Conservation (phyloP, 2,888 invertebrate genomes). For the Apotomis turbidana region DNA sequence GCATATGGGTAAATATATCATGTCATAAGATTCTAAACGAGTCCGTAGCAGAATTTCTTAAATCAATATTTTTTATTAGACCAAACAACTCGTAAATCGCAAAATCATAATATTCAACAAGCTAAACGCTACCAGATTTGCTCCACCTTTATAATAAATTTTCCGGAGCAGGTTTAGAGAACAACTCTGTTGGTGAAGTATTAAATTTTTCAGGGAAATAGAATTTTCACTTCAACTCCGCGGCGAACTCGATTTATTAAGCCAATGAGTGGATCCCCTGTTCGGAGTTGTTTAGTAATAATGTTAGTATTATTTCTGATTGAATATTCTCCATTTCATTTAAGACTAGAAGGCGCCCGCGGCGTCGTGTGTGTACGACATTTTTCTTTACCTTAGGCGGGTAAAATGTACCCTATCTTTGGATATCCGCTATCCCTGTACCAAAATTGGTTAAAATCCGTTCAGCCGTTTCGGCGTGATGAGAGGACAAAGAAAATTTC, state of each 20-base stretch:
- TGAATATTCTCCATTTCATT: background rate
- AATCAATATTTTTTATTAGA: no score
- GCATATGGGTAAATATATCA: no score
- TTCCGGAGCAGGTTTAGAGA: constrained; percentile 15
- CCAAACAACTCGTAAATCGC: background rate
- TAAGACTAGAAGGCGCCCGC: no score
- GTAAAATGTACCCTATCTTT: no score
- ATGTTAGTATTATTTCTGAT: background rate
- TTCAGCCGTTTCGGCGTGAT: no score
- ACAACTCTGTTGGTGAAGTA: constrained; percentile 32
- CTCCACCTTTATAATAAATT: constrained; percentile 17
- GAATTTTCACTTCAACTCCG: constrained; percentile 34
- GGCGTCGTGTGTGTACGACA: no score
- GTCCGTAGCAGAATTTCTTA: no score
- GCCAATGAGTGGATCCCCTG: constrained; percentile 35
- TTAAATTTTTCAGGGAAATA: constrained; percentile 36
- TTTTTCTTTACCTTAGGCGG: no score
- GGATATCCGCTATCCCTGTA: no score
- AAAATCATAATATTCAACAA: constrained; percentile 9
- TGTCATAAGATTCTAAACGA: no score
- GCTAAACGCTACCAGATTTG: constrained; percentile 1
- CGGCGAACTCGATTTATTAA: constrained; percentile 39
- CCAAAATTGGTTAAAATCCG: no score
- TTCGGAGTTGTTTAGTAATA: constrained; percentile 14
- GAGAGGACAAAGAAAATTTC: no score